Evolutionary conservation across 1,140 invertebrate species (phyloP).

Genomic region (Fopius arisanus): DNA sequence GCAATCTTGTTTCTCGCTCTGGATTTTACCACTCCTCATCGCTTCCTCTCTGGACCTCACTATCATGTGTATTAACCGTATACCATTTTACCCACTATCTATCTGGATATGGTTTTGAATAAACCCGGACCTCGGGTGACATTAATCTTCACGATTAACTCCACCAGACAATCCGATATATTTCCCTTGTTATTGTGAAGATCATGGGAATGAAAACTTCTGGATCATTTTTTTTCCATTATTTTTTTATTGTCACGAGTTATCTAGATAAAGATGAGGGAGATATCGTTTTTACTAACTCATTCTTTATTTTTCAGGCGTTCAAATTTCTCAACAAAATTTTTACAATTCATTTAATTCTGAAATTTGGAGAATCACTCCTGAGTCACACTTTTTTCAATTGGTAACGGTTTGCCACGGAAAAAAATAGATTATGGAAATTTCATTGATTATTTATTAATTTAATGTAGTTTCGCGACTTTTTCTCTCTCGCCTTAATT

Average conservation of each 20-base stretch:
- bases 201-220: background rate
- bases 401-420: no score
- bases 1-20: slow-evolving; percentile 23
- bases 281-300: no score
- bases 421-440: no score
- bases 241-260: background rate
- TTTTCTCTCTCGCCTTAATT: no score
- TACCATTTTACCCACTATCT: slow-evolving; percentile 6
- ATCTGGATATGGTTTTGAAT: slow-evolving; percentile 15
- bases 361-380: no score
- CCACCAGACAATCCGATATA: slow-evolving; percentile 1
- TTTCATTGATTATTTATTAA: no score
- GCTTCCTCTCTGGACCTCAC: background rate
- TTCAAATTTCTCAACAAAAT: no score
- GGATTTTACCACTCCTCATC: background rate
- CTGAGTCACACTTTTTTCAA: no score
- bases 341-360: no score
- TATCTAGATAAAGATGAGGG: background rate
- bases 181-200: background rate
- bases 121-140: background rate
- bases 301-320: no score
- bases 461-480: no score
- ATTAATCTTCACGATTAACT: slow-evolving; percentile 18
- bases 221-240: background rate
- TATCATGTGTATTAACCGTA: slow-evolving; percentile 6